phyloP scores from a whole-genome alignment of 2,797 vertebrate genomes.

The Moxostoma hubbsi region DNA sequence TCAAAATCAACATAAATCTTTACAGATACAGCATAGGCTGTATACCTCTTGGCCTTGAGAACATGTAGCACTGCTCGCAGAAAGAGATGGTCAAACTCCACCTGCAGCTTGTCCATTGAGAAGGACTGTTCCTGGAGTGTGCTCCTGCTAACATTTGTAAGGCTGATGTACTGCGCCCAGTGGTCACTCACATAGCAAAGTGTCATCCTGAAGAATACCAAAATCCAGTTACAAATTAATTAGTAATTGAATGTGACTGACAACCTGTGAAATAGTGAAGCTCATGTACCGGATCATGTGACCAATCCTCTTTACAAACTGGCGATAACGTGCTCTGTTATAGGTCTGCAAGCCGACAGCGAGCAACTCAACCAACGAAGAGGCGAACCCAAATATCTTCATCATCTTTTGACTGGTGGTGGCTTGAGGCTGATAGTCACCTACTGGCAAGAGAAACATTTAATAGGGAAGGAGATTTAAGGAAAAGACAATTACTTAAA shows the following conservation, averaged over 20 bases:
- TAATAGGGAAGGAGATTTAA: background rate
- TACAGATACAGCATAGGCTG: background rate
- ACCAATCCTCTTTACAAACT: slow-evolving; percentile 95
- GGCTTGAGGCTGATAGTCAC: slow-evolving; percentile 87
- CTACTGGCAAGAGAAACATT: slow-evolving; percentile 65
- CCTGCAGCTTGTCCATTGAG: slow-evolving; percentile 89
- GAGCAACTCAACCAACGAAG: slow-evolving; percentile 90
- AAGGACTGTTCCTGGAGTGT: slow-evolving; percentile 75
- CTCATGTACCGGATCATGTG: slow-evolving; percentile 89
- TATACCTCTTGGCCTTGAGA: slow-evolving; percentile 94
- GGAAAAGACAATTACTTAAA: background rate
- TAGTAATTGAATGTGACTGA: background rate
- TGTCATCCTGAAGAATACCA: slow-evolving; percentile 81
- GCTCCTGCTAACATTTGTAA: slow-evolving; percentile 67
- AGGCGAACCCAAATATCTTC: slow-evolving; percentile 94
- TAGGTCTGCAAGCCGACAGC: slow-evolving; percentile 92
- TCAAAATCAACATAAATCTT: background rate
- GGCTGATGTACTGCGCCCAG: slow-evolving; percentile 89
- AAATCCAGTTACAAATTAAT: background rate
- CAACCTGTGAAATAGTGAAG: background rate
- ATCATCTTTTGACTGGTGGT: slow-evolving; percentile 95
- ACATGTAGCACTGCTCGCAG: slow-evolving; percentile 92
- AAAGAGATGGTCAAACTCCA: slow-evolving; percentile 96
- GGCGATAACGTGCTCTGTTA: slow-evolving; percentile 92
- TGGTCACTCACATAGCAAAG: slow-evolving; percentile 95